Percentiles rank a stretch among this genome's conserved stretches.
These are phyloP conservation scores for Fregetta grallaria DNA, from an alignment of 2,113 vertebrate species.

Conservation along the genomic window DNA sequence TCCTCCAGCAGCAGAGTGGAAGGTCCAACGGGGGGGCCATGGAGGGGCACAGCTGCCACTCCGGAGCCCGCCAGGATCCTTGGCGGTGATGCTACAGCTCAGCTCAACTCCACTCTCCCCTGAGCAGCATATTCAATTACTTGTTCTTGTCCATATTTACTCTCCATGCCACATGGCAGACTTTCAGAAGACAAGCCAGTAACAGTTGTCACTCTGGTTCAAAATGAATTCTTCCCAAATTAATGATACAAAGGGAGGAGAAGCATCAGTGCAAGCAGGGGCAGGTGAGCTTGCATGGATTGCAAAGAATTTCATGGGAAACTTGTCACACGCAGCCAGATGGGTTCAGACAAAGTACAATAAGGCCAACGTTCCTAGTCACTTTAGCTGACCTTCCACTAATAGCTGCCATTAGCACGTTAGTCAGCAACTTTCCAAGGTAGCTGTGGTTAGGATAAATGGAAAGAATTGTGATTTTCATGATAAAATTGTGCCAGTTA, in stretches of 20 bases:
- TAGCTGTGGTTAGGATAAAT: neutral
- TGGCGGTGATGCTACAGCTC: neutral
- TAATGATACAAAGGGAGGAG: neutral
- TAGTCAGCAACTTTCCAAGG: conserved; percentile 14
- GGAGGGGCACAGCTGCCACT: neutral
- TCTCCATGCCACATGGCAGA: neutral
- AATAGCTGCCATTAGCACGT: neutral
- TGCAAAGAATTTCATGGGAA: neutral
- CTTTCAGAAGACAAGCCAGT: neutral
- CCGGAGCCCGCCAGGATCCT: neutral
- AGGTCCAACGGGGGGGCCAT: accelerated
- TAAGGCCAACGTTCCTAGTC: neutral
- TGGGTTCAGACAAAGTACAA: neutral
- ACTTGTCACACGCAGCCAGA: neutral
- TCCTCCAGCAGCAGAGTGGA: neutral
- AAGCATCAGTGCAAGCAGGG: neutral
- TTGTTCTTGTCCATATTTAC: neutral
- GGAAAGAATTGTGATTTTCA: neutral
- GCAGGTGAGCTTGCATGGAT: neutral
- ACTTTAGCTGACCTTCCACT: neutral
- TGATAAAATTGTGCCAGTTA: neutral
- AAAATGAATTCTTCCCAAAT: neutral
- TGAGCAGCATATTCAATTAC: neutral
- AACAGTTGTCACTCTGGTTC: neutral
- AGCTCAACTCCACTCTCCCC: neutral